Base-by-base conservation (phyloP, 2,113 vertebrate genomes). In the Rana temporaria region DNA sequence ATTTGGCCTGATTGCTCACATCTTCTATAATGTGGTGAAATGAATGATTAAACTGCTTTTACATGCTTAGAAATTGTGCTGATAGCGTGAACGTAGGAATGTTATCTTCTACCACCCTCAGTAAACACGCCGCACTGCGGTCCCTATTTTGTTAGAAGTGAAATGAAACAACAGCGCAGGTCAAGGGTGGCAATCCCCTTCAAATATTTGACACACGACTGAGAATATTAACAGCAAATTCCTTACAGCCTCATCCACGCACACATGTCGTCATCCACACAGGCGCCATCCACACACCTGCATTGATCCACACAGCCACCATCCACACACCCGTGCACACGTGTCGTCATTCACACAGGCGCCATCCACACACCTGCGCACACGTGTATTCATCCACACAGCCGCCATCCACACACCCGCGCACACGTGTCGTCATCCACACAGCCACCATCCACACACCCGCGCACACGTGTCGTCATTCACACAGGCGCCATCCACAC, bases 91-190 rank as follows among this genome's bases (percentile, higher is more conserved):
- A 79, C 16, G 19, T 62, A 67, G 62, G 63, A 82, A 83, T 76
- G 71, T 76, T 67, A 83, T 83, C 81, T 83, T 32, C 65, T 60
- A 72, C 81, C 81, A 56, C 81, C 81, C 59, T 83, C 32, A 20
- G 81, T 76, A 82, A 82, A 76, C 71, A 76, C 52, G 17, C 0
- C 22, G 17, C 8, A 60, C 57, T 19, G 32, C 32, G 63, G 53
- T 38, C 55, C 55, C 68, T 22, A 42, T 59, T 75, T 60, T 38
- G 15, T 69, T 67, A 18, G 38, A 20, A 32, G 72, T 12, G 8
- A 20, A 55, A 81, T 56, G 19, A 56, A 6, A 32, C 7, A 65
- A 14, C 42, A n/a, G 62, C 62, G 57, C 17, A 59, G 63, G 62
- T 75, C 30, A 75, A 66, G 9, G 48, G 17, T 76, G 63, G 68